Percentiles rank a stretch among this genome's conserved stretches.
Evolutionary conservation across 2,113 vertebrate species (phyloP).

Genomic region (Mola mola): DNA sequence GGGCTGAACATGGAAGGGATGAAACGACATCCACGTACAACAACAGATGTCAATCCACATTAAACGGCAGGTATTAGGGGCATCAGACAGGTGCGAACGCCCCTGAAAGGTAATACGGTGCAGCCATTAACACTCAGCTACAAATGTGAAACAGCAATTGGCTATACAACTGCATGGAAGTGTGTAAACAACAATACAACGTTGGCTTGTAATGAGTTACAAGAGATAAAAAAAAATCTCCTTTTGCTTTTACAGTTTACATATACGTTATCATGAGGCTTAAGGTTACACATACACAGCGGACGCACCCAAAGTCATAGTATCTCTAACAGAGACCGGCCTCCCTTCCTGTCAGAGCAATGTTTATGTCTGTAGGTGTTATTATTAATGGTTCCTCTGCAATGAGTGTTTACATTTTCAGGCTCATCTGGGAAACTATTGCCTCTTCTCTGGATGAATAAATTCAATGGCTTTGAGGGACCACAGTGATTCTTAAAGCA

Average conservation of each 20-base stretch:
- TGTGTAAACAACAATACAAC: no score
- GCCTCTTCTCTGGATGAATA: not conserved
- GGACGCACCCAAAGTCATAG: no score
- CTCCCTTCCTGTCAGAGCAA: no score
- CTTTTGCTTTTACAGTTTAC: no score
- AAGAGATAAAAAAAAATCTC: no score
- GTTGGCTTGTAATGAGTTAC: no score
- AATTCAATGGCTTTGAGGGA: not conserved
- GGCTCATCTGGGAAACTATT: not conserved
- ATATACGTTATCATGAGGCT: no score
- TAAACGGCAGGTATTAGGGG: conserved; percentile 47
- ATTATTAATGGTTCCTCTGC: not conserved
- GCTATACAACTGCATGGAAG: not conserved
- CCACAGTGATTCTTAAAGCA: not conserved
- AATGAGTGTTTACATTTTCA: conserved; percentile 6
- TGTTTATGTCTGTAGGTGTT: not conserved
- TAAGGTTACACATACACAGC: no score
- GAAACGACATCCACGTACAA: conserved; percentile 16
- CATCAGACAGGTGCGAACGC: conserved; percentile 41
- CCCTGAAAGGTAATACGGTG: conserved; percentile 17
- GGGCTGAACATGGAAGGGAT: not conserved
- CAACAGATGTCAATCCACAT: conserved; percentile 36
- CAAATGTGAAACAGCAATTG: not conserved
- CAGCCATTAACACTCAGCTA: not conserved
- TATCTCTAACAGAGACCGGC: no score